Evolutionary conservation across 2,113 vertebrate genomes (phyloP), one percentile per base, ranked within the genome.

Genomic region (Irena cyanogastra): DNA sequence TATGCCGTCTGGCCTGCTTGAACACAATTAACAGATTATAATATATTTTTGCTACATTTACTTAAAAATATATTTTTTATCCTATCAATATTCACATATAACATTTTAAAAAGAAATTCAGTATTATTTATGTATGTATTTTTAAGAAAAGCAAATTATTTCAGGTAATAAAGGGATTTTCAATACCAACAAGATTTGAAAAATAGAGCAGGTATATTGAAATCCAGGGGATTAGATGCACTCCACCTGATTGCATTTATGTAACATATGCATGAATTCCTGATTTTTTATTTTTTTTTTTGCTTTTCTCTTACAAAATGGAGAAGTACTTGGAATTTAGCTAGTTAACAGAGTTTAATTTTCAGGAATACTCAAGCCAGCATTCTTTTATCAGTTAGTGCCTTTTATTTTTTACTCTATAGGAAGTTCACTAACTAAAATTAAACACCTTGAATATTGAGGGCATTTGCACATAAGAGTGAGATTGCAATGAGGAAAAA

Each of bases 241-340:
- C 78, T 96, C 90, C 53, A 87, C 75, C 87, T 90, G 82, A 95
- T 91, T 97, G 49, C 44, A 33, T 93, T 95, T 95, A 82, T 91
- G 49, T 95, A 94, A 95, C 70, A 45, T 68, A 94, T 96, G 69
- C 19, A 57, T 59, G 64, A 60, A 71, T 94, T 94, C 45, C 70
- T 85, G 31, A 18, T 83, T 56, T 71, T 78, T 75, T 33, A 41
- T 45, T 80, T 22, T 11, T 76, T 81, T 79, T n/a, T 26, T 39
- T 24, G 7, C 23, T 23, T 47, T 15, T 3, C 8, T 30, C 13
- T 63, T 52, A 22, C 6, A 59, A 66, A 87, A 15, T 23, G 54
- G 8, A 60, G 21, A 92, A 87, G 33, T 44, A 30, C 3, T 78
- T 74, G n/a, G 20, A 60, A 64, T 92, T 35, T 72, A 44, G 6